A percentile compares a stretch with the other conserved stretches of the same genome.
Conservation (phyloP, 2,113 vertebrate species). For the Trematomus loennbergii region DNA sequence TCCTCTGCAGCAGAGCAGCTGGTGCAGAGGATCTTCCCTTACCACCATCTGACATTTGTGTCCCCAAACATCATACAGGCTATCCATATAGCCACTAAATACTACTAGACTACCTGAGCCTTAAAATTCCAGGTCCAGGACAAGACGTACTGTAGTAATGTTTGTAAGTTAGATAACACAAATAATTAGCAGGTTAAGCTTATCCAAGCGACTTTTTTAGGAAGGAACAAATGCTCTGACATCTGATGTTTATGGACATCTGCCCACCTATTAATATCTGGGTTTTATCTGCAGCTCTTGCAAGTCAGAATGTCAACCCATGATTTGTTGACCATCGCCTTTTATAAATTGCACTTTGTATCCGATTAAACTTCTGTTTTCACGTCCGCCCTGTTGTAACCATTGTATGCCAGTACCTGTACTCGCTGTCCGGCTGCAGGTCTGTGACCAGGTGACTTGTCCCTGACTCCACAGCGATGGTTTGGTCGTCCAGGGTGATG, state of each 20-base stretch:
- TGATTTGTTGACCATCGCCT: neutral
- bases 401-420: constrained; percentile 85
- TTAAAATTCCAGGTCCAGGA: too few relatives aligned
- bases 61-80: constrained; percentile 11
- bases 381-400: neutral
- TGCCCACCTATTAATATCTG: neutral
- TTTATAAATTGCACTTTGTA: neutral
- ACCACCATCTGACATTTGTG: constrained; percentile 5
- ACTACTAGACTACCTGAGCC: too few relatives aligned
- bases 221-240: neutral
- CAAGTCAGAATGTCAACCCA: neutral
- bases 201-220: neutral
- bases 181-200: neutral
- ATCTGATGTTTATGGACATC: neutral
- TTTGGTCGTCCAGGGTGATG: constrained; percentile 88
- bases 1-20: constrained; percentile 46
- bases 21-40: constrained; percentile 20
- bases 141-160: neutral
- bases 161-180: neutral
- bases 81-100: neutral
- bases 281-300: neutral
- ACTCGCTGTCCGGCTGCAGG: constrained; percentile 94
- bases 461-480: constrained; percentile 84
- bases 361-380: neutral
- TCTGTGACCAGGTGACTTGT: constrained; percentile 86